Evolutionary conservation across 1,140 invertebrate species (phyloP), one percentile per base, ranked within the genome.

Genomic region (Polypedilum vanderplanki): DNA sequence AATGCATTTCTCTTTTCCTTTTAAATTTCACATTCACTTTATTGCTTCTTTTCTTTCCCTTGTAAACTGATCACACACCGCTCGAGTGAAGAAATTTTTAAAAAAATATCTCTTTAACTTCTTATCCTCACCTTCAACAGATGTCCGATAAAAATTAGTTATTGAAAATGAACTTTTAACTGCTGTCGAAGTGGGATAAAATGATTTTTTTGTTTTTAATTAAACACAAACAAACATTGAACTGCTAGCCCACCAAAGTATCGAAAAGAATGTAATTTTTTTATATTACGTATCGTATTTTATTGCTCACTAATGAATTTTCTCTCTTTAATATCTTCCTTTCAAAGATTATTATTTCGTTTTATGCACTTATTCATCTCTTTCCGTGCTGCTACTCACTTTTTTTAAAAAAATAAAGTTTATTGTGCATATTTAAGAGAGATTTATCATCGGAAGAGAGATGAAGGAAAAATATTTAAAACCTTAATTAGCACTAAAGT

Each of bases 201-300:
- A 33, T n/a, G n/a, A n/a, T 57, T 57, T 57, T 57, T 12, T 4
- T 1, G 4, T 57, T 57, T 46, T 57, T 57, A 57, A 57, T 57
- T 57, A 57, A 57, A 57, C 46, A 57, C 46, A 57, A 57, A 57
- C 46, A 57, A n/a, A 12, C 46, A 57, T 57, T 57, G 46, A 57
- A 57, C 46, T 57, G 46, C 10, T 57, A 57, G 46, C 46, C 46
- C 46, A 57, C 46, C 46, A 57, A 57, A 57, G 46, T 33, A n/a
- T 57, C n/a, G 46, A 57, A 57, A 57, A 57, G 41, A 57, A 57
- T 57, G 12, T 57, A 57, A 33, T 33, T 33, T 5, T 33, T 33
- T 33, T 33, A 33, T 33, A 33, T 33, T 5, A 33, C 5, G 24
- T 3, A n/a, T 57, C 46, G 46, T 12, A 8, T 57, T 57, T 57